Conservation (phyloP, 2,797 vertebrate genomes). For the Phyllotis vaccarum region DNA sequence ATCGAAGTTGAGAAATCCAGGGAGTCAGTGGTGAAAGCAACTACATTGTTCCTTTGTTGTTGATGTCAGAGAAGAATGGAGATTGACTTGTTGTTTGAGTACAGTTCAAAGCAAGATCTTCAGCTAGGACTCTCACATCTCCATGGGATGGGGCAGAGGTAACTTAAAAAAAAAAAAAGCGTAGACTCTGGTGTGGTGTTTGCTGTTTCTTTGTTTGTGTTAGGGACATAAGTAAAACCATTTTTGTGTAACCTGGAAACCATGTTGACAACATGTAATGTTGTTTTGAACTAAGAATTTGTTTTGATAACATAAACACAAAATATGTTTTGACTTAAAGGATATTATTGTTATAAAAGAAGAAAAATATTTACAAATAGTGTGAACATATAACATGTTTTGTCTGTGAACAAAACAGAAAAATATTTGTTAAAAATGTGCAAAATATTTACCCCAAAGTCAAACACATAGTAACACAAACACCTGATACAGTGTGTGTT, state of each 20-base stretch:
- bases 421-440: slow-evolving; percentile 11
- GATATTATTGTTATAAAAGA: background rate
- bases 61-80: slow-evolving; percentile 85
- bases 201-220: slow-evolving; percentile 4
- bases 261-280: background rate
- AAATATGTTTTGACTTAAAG: slow-evolving; percentile 16
- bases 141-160: slow-evolving; percentile 86
- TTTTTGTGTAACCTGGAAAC: background rate
- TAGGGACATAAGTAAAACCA: background rate
- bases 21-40: slow-evolving; percentile 84
- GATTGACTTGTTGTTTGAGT: slow-evolving; percentile 84
- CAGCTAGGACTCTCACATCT: slow-evolving; percentile 85
- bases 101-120: slow-evolving; percentile 87
- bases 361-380: slow-evolving; percentile 31
- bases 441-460: slow-evolving; percentile 16
- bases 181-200: slow-evolving; percentile 79
- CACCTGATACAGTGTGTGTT: background rate
- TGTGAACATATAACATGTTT: background rate
- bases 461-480: background rate
- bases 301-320: slow-evolving; percentile 9
- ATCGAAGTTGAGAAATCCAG: slow-evolving; percentile 80
- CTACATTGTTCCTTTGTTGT: slow-evolving; percentile 77
- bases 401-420: background rate
- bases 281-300: background rate
- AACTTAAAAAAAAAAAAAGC: slow-evolving; percentile 69